These are phyloP conservation scores for Scolopax mira DNA, from an alignment of 2,113 vertebrate genomes.

Conservation along the genomic window DNA sequence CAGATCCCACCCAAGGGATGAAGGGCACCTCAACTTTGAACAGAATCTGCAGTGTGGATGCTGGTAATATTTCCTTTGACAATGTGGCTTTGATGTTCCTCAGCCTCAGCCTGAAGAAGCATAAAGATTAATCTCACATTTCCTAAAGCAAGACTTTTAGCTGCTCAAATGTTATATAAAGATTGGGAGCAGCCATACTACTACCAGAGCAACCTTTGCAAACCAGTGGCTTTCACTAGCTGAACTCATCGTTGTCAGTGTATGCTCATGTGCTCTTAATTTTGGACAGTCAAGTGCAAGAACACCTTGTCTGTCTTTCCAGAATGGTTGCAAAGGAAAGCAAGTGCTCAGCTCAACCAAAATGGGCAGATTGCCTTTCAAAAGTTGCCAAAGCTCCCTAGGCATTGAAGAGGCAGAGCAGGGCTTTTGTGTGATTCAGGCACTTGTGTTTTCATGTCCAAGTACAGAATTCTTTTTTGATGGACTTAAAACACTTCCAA, in stretches of 20 bases:
- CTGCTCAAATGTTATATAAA: background rate
- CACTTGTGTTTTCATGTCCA: background rate
- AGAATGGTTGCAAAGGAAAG: background rate
- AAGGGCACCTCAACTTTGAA: background rate
- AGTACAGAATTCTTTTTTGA: background rate
- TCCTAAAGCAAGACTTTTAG: background rate
- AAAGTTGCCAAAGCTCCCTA: background rate
- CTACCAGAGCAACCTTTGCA: background rate
- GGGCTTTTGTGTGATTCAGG: background rate
- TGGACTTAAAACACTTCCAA: background rate
- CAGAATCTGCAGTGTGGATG: background rate
- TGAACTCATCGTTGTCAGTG: background rate
- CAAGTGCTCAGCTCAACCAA: background rate
- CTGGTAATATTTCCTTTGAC: background rate
- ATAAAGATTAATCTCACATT: background rate
- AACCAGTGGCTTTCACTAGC: background rate
- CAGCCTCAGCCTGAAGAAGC: background rate
- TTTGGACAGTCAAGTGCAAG: background rate
- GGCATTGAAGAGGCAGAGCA: background rate
- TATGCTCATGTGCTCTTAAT: background rate
- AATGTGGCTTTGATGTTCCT: background rate
- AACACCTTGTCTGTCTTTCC: background rate
- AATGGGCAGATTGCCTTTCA: background rate
- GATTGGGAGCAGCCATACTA: background rate
- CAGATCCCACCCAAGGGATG: background rate